Conservation (phyloP, 2,797 vertebrate genomes). For the Danionella dracula region DNA sequence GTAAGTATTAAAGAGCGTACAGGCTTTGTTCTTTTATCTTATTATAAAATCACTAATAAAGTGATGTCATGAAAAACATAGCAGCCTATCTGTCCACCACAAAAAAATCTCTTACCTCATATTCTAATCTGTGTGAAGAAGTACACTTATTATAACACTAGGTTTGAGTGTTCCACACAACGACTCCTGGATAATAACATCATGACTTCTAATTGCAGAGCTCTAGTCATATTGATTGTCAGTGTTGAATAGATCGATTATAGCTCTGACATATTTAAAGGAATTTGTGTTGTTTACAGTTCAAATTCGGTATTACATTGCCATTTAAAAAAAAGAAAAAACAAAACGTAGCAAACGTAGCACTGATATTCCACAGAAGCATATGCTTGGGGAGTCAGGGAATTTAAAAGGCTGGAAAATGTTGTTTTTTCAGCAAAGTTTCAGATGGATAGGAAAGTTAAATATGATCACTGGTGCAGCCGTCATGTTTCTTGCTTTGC, state of each 20-base stretch:
- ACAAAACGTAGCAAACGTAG: not conserved
- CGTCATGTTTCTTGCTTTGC: not conserved
- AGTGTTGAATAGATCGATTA: conserved; percentile 19
- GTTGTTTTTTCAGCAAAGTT: conserved; percentile 29
- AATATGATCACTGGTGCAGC: conserved; percentile 12
- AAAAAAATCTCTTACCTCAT: too few species aligned
- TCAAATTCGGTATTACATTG: conserved; percentile 21
- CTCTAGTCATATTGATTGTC: conserved; percentile 28
- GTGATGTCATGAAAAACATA: too few species aligned
- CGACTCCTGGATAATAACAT: conserved; percentile 16
- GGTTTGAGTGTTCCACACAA: not conserved
- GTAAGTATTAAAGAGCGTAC: too few species aligned
- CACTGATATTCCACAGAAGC: conserved; percentile 10
- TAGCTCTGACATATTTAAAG: conserved; percentile 28
- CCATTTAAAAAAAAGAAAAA: not conserved
- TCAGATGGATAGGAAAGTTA: conserved; percentile 4
- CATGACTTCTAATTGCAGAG: conserved; percentile 33
- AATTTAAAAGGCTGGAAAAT: conserved; percentile 16
- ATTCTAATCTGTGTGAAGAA: not conserved
- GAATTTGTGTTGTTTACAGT: conserved; percentile 24
- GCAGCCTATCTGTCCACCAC: too few species aligned
- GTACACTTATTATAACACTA: not conserved
- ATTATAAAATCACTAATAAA: too few species aligned
- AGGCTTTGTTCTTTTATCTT: too few species aligned
- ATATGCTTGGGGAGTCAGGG: conserved; percentile 26